These are phyloP conservation scores for Petrocephalus schoutedeni DNA, from an alignment of 2,797 vertebrate species.

Conservation along the genomic window DNA sequence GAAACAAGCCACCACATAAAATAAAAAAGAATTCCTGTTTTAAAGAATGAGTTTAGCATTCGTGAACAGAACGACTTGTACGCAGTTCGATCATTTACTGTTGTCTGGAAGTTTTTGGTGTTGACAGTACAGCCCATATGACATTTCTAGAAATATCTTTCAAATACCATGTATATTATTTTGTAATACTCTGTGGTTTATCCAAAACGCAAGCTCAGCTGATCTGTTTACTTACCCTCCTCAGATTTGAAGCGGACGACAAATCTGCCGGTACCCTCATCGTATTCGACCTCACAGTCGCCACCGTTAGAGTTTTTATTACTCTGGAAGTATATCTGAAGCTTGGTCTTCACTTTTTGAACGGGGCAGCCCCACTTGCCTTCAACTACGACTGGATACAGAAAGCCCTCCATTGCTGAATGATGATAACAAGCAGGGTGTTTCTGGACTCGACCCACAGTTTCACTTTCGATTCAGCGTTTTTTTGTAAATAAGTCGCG, in stretches of 20 bases:
- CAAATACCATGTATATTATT: neutral
- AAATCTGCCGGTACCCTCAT: constrained; percentile 33
- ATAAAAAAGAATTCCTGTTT: neutral
- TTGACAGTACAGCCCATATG: neutral
- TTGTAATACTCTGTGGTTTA: neutral
- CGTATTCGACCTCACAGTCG: constrained; percentile 50
- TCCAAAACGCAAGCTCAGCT: neutral
- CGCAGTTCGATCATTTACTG: neutral
- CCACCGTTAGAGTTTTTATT: constrained; percentile 56
- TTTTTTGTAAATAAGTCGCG: neutral
- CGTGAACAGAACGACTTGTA: neutral
- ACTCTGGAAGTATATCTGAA: constrained; percentile 60
- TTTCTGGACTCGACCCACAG: neutral
- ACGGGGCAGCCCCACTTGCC: constrained; percentile 43
- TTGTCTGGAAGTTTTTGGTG: neutral
- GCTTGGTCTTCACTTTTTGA: constrained; percentile 45
- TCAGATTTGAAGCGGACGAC: constrained; percentile 44
- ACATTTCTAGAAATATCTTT: neutral
- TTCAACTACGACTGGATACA: constrained; percentile 42
- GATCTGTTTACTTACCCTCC: constrained; percentile 45
- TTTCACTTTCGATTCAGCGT: constrained; percentile 30
- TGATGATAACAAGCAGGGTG: neutral
- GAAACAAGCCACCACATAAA: neutral
- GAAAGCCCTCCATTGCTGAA: constrained; percentile 31
- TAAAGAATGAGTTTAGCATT: neutral